These are phyloP conservation scores for Pyrrhura leucotis DNA, from an alignment of 2,797 vertebrate genomes.

Conservation along the genomic window DNA sequence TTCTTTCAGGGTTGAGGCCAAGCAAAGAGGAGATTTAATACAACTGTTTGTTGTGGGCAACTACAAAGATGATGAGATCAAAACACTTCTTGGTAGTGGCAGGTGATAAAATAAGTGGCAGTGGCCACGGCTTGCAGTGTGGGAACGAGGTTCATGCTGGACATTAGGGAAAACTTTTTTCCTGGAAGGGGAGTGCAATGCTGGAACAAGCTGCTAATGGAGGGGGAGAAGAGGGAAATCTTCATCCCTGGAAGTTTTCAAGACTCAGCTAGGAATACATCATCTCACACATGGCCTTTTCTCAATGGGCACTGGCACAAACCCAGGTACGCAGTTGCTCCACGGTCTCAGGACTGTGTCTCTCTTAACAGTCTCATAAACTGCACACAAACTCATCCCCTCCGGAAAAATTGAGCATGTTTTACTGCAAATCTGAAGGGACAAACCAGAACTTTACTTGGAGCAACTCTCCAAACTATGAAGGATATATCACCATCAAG, in stretches of 20 bases:
- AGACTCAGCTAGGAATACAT: neutral
- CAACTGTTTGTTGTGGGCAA: neutral
- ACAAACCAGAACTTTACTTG: neutral
- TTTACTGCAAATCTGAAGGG: neutral
- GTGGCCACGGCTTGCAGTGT: accelerated
- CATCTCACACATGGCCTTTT: neutral
- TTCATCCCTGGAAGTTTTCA: neutral
- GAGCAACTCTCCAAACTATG: neutral
- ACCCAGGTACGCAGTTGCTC: neutral
- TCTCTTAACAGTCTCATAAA: neutral
- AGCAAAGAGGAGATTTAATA: neutral
- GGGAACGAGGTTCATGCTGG: neutral
- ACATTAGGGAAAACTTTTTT: neutral
- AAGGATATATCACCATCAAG: neutral
- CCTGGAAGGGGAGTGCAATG: neutral
- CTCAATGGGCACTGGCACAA: neutral
- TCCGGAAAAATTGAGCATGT: accelerated
- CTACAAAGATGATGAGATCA: neutral
- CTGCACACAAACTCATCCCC: neutral
- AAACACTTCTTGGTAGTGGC: neutral
- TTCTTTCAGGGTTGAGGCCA: neutral
- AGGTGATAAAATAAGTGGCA: neutral
- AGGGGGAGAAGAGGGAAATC: neutral
- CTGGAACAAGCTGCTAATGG: neutral
- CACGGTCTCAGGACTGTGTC: neutral